Evolutionary conservation across 1,140 invertebrate species (phyloP), one percentile per base, ranked within the genome.

Genomic region (Littorina saxatilis): DNA sequence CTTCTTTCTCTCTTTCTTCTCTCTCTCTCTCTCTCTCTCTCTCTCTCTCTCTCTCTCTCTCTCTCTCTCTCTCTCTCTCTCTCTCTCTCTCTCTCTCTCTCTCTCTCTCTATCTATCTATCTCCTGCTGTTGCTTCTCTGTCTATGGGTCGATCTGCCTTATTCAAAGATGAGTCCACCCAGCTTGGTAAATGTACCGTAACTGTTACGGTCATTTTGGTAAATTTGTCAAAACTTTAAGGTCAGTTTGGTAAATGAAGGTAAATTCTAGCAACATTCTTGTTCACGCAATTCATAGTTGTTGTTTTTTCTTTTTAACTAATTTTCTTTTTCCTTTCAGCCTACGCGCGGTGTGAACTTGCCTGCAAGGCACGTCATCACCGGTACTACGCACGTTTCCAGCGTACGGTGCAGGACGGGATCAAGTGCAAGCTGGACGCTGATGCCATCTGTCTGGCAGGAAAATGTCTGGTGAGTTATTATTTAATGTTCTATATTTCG

Each of bases 331-430:
- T 29, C 17, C 17, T 7, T n/a, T 3, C 55, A 78, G 76, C 76
- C 3, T 66, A 78, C 39, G 58, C 32, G 9, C 55, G 76, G 23
- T 78, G 76, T 27, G 76, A 78, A 11, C 58, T 78, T 55, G 55
- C 76, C 0, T 78, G 76, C 76, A 78, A 78, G 58, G 76, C 76
- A 17, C 32, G n/a, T 0, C 13, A 43, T 20, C 76, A 78, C 37
- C 35, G 76, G 4, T 66, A 78, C 58, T 78, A 78, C 55, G 76
- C 76, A 2, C 58, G 76, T 37, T 78, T 78, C 55, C 76, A 43
- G 76, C 63, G n/a, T 23, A 43, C 58, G 50, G 76, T 66, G 76
- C 35, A 63, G 76, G 76, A 78, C 27, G 76, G 76, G 20, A 78
- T 39, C 5, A 58, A 9, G 32, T 78, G 76, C 39, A 78, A 78